Evolutionary conservation across 1,140 invertebrate genomes (phyloP).

Genomic region (Oreohelix idahoensis): DNA sequence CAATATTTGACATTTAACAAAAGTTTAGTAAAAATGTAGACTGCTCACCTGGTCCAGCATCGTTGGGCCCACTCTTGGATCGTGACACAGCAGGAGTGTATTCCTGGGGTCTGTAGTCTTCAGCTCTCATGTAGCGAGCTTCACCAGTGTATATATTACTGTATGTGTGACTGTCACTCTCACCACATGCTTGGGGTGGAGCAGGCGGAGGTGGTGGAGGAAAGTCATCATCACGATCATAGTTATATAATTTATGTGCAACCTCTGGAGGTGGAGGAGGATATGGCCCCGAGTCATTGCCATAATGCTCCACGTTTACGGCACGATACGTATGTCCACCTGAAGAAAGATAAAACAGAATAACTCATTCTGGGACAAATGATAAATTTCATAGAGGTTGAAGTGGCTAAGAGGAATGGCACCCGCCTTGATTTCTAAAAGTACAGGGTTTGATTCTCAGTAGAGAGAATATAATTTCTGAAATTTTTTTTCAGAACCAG

Average conservation of each 20-base stretch:
- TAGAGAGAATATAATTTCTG: too few species aligned
- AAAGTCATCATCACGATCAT: constrained; percentile 43
- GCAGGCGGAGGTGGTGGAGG: constrained; percentile 47
- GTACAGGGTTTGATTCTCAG: too few species aligned
- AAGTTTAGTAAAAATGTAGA: too few species aligned
- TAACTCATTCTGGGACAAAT: too few species aligned
- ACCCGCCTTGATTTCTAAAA: too few species aligned
- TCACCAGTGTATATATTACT: constrained; percentile 35
- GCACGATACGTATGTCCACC: constrained; percentile 15
- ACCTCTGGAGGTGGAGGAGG: constrained; percentile 53
- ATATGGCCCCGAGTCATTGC: constrained; percentile 44
- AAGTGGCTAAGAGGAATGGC: too few species aligned
- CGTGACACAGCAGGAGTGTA: constrained; percentile 25
- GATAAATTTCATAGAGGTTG: too few species aligned
- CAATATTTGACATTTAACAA: too few species aligned
- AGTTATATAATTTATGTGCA: constrained; percentile 31
- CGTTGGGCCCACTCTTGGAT: not conserved
- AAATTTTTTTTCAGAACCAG: too few species aligned
- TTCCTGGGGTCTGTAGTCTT: constrained; percentile 40
- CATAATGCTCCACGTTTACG: constrained; percentile 50
- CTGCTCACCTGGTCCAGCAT: not conserved
- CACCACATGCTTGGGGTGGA: constrained; percentile 35
- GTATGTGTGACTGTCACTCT: constrained; percentile 29
- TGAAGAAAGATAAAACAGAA: constrained; percentile 12
- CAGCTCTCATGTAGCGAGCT: constrained; percentile 37